Evolutionary conservation across 2,113 vertebrate genomes (phyloP).

Genomic region (Rhea americana): DNA sequence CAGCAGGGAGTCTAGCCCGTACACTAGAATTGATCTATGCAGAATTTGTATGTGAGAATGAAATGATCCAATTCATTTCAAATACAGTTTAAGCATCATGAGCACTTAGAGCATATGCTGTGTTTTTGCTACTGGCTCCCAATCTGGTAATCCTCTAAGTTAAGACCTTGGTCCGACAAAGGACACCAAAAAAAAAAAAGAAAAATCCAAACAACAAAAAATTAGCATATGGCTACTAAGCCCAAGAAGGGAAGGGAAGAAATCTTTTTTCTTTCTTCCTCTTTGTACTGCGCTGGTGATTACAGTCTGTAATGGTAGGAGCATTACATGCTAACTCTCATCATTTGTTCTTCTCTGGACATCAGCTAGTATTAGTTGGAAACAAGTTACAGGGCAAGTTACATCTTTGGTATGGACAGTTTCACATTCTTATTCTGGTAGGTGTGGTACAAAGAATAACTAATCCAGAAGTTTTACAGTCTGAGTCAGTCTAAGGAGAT

Average conservation of each 20-base stretch:
- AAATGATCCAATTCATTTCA: not conserved
- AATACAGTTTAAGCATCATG: not conserved
- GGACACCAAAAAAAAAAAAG: not conserved
- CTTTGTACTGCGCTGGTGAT: not conserved
- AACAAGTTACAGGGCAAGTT: not conserved
- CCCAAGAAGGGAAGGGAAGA: not conserved
- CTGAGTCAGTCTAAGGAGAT: not conserved
- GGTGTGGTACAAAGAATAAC: not conserved
- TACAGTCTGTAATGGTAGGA: not conserved
- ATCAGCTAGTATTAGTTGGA: not conserved
- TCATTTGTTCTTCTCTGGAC: not conserved
- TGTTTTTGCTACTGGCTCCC: not conserved
- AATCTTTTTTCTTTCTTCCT: not conserved
- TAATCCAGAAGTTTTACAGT: not conserved
- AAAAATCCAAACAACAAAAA: not conserved
- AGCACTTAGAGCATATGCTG: accelerated
- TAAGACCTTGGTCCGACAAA: not conserved
- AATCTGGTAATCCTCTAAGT: not conserved
- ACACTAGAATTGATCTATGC: not conserved
- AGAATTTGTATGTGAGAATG: not conserved
- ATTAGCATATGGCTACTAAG: not conserved
- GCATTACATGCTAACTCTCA: not conserved
- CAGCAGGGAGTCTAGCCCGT: not conserved
- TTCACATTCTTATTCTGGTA: not conserved
- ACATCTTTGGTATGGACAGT: not conserved